Percentiles rank a stretch among this genome's conserved stretches.
These are phyloP conservation scores for Echinometra lucunter DNA, from an alignment of 53 echinoderm and acorn worm species.

Conservation along the genomic window DNA sequence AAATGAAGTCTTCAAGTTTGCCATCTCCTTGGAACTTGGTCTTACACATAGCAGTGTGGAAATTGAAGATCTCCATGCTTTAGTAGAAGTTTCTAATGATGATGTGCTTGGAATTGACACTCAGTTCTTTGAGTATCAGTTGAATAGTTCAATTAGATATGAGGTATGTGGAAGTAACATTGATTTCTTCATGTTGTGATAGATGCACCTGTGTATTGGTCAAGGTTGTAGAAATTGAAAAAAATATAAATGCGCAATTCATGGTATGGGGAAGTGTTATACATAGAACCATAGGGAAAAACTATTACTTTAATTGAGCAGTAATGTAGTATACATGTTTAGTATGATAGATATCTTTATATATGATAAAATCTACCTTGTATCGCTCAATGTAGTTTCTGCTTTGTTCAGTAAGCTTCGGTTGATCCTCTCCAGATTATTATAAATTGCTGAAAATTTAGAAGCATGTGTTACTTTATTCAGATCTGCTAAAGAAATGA, in stretches of 20 bases:
- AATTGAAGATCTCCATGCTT: constrained; percentile 1
- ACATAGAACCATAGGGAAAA: no score
- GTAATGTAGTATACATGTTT: no score
- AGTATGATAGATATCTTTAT: no score
- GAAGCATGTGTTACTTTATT: no score
- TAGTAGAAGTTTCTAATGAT: constrained; percentile 45
- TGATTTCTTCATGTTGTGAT: background rate
- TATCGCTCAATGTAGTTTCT: no score
- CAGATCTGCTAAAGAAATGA: no score
- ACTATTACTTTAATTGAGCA: no score
- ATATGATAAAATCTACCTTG: no score
- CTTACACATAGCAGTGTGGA: constrained; percentile 6
- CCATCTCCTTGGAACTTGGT: constrained; percentile 41
- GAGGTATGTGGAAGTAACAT: constrained; percentile 5
- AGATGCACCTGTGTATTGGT: background rate
- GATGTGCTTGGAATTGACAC: constrained; percentile 9
- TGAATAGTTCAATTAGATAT: constrained; percentile 54
- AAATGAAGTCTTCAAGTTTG: constrained; percentile 23
- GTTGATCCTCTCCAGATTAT: no score
- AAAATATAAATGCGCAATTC: background rate
- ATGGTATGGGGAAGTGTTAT: no score
- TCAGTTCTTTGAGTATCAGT: background rate
- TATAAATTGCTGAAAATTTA: no score
- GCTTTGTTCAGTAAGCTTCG: no score
- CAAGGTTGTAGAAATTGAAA: background rate